Evolutionary conservation across 2,888 invertebrate genomes (phyloP), one percentile per base, ranked within the genome.

Genomic region (Luffia ferchaultella): DNA sequence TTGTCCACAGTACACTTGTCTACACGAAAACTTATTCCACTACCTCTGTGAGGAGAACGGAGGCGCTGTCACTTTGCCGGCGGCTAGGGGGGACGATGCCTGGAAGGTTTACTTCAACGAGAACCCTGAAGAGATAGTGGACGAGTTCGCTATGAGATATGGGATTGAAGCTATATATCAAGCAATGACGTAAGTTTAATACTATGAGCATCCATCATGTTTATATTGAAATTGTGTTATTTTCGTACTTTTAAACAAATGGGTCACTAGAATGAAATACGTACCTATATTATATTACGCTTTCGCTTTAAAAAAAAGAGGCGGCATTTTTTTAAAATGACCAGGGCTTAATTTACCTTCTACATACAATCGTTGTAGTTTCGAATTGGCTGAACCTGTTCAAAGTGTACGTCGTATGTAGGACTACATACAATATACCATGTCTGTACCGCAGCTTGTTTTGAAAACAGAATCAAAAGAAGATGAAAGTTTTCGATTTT

Each of bases 51-150:
- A 98, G 68, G 92, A 93, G 61, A 94, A 95, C 64, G 90, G 89
- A 18, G 96, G 96, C 30, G 93, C 95, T 61, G 96, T 96, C 52
- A 95, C 91, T 55, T 80, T 98, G 52, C 98, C 98, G 1, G 92
- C 92, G 56, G 95, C 96, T 18, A 94, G 95, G 73, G 98, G 97
- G 43, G 98, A 98, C 64, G 98, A 99, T 64, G 97, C 97, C 0
- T 99, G 98, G 98, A 99, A 98, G 76, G 90, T 98, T 20, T 99
- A 99, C 84, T 99, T 98, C 78, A 98, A 98, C 67, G 97, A 97
- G 62, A 94, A 95, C 43, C 96, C 97, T 1, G 97, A 99, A 70
- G 99, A 99, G 72, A 96, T 99, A 49, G 98, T 98, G 1, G 98
- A 99, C 68, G 99, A 99, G 75, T 99, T 99, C 77, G 98, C 98